These are phyloP conservation scores for Malthinus flaveolus DNA, from an alignment of 2,888 invertebrate genomes.

Conservation along the genomic window DNA sequence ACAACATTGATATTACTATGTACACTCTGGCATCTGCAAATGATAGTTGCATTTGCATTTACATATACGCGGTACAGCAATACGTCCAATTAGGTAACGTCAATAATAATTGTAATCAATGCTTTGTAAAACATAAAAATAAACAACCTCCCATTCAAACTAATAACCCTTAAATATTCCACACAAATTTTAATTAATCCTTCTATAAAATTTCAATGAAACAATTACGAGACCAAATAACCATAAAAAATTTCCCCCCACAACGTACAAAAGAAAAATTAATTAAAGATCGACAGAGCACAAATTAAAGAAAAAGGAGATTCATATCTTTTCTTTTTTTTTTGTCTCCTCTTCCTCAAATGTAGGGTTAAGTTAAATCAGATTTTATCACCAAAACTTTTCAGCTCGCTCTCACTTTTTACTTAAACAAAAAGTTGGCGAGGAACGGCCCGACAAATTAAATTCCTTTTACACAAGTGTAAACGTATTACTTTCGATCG, in stretches of 20 bases:
- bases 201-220: too few species aligned
- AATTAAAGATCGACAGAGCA: too few species aligned
- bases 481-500: slow-evolving; percentile 17
- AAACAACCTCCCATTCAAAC: too few species aligned
- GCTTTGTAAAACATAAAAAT: too few species aligned
- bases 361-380: neutral
- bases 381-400: slow-evolving; percentile 22
- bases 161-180: too few species aligned
- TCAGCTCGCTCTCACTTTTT: slow-evolving; percentile 13
- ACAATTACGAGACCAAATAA: too few species aligned
- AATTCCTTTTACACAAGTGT: slow-evolving; percentile 18
- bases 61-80: slow-evolving; percentile 2
- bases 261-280: too few species aligned
- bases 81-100: slow-evolving; percentile 1
- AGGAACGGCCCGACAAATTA: slow-evolving; percentile 18
- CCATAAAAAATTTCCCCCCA: too few species aligned
- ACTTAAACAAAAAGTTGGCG: slow-evolving; percentile 12
- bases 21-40: slow-evolving; percentile 1
- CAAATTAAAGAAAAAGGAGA: too few species aligned
- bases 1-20: neutral
- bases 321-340: too few species aligned
- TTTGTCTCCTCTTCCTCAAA: too few species aligned
- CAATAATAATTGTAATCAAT: neutral
- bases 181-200: too few species aligned
- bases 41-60: slow-evolving; percentile 4